These are phyloP conservation scores for Brachypodius melanocephalos DNA, from an alignment of 2,113 vertebrate genomes.

Conservation along the genomic window DNA sequence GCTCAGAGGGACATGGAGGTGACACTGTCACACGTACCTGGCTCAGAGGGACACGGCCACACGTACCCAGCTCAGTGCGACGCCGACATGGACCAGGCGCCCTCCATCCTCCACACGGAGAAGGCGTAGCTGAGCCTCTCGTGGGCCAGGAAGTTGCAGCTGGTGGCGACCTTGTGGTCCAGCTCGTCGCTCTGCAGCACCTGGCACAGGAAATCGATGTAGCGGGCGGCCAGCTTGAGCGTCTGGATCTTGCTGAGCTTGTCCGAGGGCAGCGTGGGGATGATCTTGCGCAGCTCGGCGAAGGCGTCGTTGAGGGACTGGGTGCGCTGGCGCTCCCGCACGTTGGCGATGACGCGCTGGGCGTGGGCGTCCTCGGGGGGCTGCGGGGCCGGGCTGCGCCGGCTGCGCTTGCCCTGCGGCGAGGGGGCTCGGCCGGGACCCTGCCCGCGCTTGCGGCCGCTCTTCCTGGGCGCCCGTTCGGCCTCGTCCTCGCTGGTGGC, in stretches of 20 bases:
- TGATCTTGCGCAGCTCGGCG: constrained; percentile 86
- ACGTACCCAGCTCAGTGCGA: constrained; percentile 77
- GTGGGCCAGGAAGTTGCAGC: constrained; percentile 87
- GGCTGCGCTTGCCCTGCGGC: constrained; percentile 67
- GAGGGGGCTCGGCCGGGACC: background rate
- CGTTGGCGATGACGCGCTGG: constrained; percentile 86
- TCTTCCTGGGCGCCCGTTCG: constrained; percentile 74
- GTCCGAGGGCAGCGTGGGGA: constrained; percentile 88
- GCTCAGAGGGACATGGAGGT: too few species aligned
- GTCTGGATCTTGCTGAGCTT: constrained; percentile 93
- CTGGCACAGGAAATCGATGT: constrained; percentile 90
- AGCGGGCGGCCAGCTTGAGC: constrained; percentile 86
- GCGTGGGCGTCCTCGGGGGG: constrained; percentile 83
- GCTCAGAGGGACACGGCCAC: background rate
- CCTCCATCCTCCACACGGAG: constrained; percentile 91
- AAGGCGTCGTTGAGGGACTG: constrained; percentile 89
- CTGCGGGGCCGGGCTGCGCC: constrained; percentile 69
- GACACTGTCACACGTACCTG: too few species aligned
- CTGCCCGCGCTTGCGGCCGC: constrained; percentile 70
- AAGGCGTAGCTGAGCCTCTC: constrained; percentile 89
- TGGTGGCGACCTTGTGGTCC: constrained; percentile 84
- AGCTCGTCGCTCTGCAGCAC: constrained; percentile 89
- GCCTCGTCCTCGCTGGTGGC: constrained; percentile 82
- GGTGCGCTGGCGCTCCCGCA: constrained; percentile 85
- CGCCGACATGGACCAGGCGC: constrained; percentile 87